A percentile compares a stretch with the other conserved stretches of the same genome.
phyloP scores from a whole-genome alignment of 2,113 vertebrate genomes.

The Austrofundulus limnaeus region DNA sequence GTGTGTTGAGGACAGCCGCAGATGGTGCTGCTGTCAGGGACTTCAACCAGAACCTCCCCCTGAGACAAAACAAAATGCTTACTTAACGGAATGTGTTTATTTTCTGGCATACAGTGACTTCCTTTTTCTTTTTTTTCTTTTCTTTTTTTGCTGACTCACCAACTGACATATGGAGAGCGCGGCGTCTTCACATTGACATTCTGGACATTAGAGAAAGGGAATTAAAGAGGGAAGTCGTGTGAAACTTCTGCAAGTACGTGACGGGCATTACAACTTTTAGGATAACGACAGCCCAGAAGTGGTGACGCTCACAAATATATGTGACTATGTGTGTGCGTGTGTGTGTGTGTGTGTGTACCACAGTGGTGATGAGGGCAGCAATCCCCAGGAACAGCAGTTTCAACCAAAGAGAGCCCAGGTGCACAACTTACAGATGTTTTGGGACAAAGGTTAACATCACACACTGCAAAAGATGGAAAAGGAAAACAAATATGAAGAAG shows the following conservation, averaged over 20 bases:
- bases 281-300: slow-evolving; percentile 7
- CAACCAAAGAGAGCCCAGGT: slow-evolving; percentile 83
- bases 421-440: slow-evolving; percentile 81
- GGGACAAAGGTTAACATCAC: slow-evolving; percentile 88
- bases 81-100: slow-evolving; percentile 31
- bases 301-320: slow-evolving; percentile 8
- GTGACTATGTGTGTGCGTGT: background rate
- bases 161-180: slow-evolving; percentile 82
- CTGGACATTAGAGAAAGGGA: slow-evolving; percentile 70
- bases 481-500: slow-evolving; percentile 15
- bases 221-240: slow-evolving; percentile 11
- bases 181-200: slow-evolving; percentile 89
- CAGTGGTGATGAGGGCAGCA: slow-evolving; percentile 92
- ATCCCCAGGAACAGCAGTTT: slow-evolving; percentile 77
- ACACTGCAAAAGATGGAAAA: slow-evolving; percentile 80
- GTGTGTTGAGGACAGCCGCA: slow-evolving; percentile 87
- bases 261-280: slow-evolving; percentile 26
- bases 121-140: slow-evolving; percentile 44
- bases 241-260: slow-evolving; percentile 31
- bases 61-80: slow-evolving; percentile 69
- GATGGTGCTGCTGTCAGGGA: slow-evolving; percentile 76
- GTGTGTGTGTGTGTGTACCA: slow-evolving; percentile 77
- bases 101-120: slow-evolving; percentile 34
- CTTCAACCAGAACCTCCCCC: slow-evolving; percentile 88
- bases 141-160: slow-evolving; percentile 81